phyloP scores from a whole-genome alignment of 2,113 vertebrate species.

The Gallinago undulata region DNA sequence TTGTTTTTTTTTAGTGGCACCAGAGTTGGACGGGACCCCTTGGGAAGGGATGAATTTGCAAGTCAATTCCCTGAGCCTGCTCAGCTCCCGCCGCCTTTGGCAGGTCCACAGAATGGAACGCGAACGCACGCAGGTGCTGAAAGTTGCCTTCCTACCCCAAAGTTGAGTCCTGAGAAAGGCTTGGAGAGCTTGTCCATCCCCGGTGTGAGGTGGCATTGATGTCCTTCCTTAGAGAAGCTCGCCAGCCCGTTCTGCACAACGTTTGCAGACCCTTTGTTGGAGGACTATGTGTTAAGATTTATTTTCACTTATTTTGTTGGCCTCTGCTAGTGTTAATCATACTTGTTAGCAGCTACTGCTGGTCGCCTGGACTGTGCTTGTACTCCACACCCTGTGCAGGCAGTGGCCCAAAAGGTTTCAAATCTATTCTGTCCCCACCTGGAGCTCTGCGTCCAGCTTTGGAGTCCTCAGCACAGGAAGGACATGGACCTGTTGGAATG shows the following conservation, averaged over 20 bases:
- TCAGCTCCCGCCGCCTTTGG: neutral
- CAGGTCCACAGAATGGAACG: fast-evolving
- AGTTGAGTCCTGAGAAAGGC: neutral
- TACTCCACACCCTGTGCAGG: neutral
- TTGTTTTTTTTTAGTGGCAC: neutral
- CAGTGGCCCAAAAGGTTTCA: neutral
- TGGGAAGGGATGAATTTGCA: neutral
- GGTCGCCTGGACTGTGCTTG: neutral
- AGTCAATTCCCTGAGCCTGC: neutral
- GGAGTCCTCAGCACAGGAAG: too few species aligned
- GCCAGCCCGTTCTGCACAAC: neutral
- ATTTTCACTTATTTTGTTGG: neutral
- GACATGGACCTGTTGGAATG: too few species aligned
- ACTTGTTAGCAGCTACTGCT: neutral
- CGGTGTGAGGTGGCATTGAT: fast-evolving
- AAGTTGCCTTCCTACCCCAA: neutral
- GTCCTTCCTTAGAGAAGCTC: neutral
- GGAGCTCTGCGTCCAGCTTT: too few species aligned
- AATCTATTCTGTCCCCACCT: neutral
- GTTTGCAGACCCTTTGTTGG: neutral
- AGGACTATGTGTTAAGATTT: neutral
- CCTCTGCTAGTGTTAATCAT: neutral
- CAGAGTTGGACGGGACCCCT: neutral
- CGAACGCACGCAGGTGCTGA: neutral
- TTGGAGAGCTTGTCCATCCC: neutral